phyloP scores from a whole-genome alignment of 1,140 invertebrate species.

The Drosophila seguyi region DNA sequence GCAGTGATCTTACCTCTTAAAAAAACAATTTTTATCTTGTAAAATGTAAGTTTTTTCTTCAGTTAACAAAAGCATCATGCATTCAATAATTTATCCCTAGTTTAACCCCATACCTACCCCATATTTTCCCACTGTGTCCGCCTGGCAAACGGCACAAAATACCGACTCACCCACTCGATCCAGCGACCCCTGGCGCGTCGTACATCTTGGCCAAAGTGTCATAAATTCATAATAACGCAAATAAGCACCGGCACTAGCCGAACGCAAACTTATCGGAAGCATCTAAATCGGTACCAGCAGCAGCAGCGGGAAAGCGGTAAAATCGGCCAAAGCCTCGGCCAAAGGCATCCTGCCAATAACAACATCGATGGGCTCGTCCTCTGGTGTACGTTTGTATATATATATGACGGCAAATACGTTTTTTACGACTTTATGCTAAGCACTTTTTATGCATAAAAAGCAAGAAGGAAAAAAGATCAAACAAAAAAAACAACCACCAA shows the following conservation, averaged over 20 bases:
- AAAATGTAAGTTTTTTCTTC: too few species aligned
- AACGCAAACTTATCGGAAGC: slow-evolving; percentile 66
- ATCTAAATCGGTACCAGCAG: slow-evolving; percentile 65
- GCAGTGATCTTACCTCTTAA: too few species aligned
- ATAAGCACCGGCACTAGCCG: slow-evolving; percentile 69
- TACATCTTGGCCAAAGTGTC: slow-evolving; percentile 70
- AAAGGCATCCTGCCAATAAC: slow-evolving; percentile 74
- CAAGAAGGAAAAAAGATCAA: slow-evolving; percentile 23
- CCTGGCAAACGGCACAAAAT: not conserved
- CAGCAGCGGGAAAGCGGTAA: not conserved
- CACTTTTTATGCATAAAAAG: slow-evolving; percentile 82
- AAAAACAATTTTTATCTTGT: too few species aligned
- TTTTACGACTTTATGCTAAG: slow-evolving; percentile 84
- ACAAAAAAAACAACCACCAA: slow-evolving; percentile 63
- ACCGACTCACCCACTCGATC: slow-evolving; percentile 35
- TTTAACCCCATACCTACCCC: too few species aligned
- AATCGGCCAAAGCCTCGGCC: slow-evolving; percentile 36
- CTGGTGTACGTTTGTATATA: slow-evolving; percentile 37
- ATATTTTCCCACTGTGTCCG: not conserved
- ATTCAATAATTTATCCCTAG: too few species aligned
- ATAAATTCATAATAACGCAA: slow-evolving; percentile 84
- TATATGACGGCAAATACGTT: slow-evolving; percentile 74
- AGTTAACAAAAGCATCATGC: too few species aligned
- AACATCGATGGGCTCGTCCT: slow-evolving; percentile 55
- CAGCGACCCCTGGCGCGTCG: slow-evolving; percentile 23